Evolutionary conservation across 1,140 invertebrate genomes (phyloP), one percentile per base, ranked within the genome.

Genomic region (Maniola jurtina): DNA sequence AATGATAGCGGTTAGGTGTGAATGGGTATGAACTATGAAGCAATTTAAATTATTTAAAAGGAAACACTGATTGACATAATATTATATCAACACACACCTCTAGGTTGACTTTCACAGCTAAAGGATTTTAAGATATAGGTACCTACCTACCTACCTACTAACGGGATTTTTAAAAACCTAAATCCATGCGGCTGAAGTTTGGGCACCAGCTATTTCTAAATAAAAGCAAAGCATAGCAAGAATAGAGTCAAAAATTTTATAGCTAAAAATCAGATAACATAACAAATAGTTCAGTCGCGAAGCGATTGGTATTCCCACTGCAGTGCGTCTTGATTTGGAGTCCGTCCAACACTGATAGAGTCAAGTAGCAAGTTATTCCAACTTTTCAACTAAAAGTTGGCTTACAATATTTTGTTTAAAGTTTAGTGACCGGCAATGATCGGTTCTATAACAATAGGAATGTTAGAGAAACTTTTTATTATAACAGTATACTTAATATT

Each of bases 271-370:
- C 38, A 40, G 38, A 40, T 40, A 7, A 40, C 7, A 40, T 3
- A 45, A 45, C 42, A 45, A 9, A 38, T 56, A n/a, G 35, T 34
- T 55, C 52, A 55, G 38, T 57, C n/a, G 50, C 40, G 50, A 47
- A 62, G 60, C 62, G 54, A 67, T 67, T 40, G 15, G 42, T 60
- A 55, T 64, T 64, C 54, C 38, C 40, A 35, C 66, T 60, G 66
- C 66, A 68, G 57, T 68, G 66, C 66, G 66, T 64, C 66, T 68
- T 60, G 56, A 63, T 60, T 63, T 68, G 66, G 66, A 61, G n/a
- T 2, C 36, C 36, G 38, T 60, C 66, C 66, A 68, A 64, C 48
- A 50, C 25, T 47, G 55, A 58, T 36, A 62, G 40, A 38, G 42
- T 64, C 62, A 57, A 57, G 15, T 42, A 63, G 25, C 62, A 57